Evolutionary conservation across 1,140 invertebrate species (phyloP), one percentile per base, ranked within the genome.

Genomic region (Leptinotarsa lineolata): DNA sequence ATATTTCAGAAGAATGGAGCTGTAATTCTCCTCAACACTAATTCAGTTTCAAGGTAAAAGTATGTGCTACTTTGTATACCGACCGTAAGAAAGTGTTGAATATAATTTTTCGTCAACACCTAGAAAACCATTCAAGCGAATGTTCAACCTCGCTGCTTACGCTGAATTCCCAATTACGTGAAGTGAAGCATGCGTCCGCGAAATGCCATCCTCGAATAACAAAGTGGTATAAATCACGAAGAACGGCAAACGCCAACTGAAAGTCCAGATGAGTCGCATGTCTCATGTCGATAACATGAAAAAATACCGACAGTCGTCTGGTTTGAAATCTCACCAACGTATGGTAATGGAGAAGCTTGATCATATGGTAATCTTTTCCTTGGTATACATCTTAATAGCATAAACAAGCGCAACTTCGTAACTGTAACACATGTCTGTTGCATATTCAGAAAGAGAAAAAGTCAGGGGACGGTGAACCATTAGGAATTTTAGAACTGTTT

Each of bases 281-380:
- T 54, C 48, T 54, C 48, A 4, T 54, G 48, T 54, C 48, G n/a
- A 54, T 54, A 54, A 54, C 48, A 54, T 54, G 48, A 54, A 54
- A 54, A 39, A 54, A 54, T 54, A 16, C 48, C 16, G 48, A 15
- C 48, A 54, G 1, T 54, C n/a, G 48, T 18, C n/a, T 15, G n/a
- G 16, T 54, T 54, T 54, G 48, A 54, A 54, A 54, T 16, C 48
- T 18, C 4, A 3, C 48, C 48, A 54, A n/a, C 48, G 48, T 54
- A 54, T 54, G 48, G 48, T 54, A 54, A 54, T 54, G 48, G 48
- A 54, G 48, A 54, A 54, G 48, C 48, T 54, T 18, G 48, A 54
- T 54, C 48, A 54, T 54, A 54, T 54, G 48, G 48, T 54, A 54
- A 54, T 54, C n/a, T 54, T 18, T 18, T 54, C 48, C 48, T 16